Conservation (phyloP, 2,888 invertebrate genomes). For the Sinopyrophorus schimmeli region DNA sequence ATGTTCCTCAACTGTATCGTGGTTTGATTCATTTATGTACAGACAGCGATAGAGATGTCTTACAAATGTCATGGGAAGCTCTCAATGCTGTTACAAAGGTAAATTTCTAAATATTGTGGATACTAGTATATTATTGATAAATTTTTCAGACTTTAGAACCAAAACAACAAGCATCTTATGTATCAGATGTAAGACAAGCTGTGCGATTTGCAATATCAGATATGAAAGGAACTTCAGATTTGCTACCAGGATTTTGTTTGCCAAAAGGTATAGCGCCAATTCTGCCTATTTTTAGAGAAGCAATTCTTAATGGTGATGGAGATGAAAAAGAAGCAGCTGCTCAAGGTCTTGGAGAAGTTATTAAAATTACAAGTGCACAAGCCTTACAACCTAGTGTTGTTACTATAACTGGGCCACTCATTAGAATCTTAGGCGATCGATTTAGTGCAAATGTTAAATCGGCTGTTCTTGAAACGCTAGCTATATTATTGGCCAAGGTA, state of each 20-base stretch:
- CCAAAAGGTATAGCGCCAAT: constrained; percentile 91
- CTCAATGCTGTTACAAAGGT: constrained; percentile 85
- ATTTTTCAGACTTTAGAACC: constrained; percentile 72
- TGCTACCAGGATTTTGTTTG: constrained; percentile 90
- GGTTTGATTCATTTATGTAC: constrained; percentile 86
- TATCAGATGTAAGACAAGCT: constrained; percentile 88
- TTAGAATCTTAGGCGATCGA: constrained; percentile 94
- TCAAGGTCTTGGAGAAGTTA: constrained; percentile 79
- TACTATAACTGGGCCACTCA: constrained; percentile 96
- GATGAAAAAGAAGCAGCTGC: constrained; percentile 97
- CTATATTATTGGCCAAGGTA: constrained; percentile 88
- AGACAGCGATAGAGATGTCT: constrained; percentile 77
- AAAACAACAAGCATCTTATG: constrained; percentile 82
- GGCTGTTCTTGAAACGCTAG: constrained; percentile 92
- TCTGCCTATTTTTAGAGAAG: constrained; percentile 93
- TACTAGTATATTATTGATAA: neutral
- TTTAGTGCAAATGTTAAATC: constrained; percentile 94
- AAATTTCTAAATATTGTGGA: constrained; percentile 13
- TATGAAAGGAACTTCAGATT: constrained; percentile 68
- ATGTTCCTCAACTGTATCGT: constrained; percentile 85
- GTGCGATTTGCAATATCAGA: constrained; percentile 89
- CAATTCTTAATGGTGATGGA: constrained; percentile 91
- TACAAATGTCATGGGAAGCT: constrained; percentile 90
- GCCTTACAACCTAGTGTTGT: constrained; percentile 95
- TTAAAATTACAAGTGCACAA: constrained; percentile 79